Evolutionary conservation across 1,140 invertebrate species (phyloP).

Genomic region (Bombus ignitus): DNA sequence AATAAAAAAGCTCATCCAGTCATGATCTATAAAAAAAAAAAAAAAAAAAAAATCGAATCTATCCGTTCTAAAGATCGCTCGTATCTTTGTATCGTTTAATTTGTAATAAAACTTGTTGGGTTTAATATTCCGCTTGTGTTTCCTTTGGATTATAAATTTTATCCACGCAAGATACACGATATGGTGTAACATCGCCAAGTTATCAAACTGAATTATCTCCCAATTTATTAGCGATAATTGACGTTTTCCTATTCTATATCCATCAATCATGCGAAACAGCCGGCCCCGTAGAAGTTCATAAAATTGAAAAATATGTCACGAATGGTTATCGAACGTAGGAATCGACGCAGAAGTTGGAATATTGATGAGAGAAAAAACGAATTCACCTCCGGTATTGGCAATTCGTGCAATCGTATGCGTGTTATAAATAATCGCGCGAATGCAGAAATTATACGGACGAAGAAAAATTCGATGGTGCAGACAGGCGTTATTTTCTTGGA

Average conservation of each 20-base stretch:
- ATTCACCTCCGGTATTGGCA: not conserved
- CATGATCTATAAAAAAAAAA: too few species aligned
- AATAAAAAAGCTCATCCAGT: too few species aligned
- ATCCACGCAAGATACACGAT: too few species aligned
- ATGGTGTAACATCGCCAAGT: not conserved
- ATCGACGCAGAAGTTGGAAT: not conserved
- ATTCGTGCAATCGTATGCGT: not conserved
- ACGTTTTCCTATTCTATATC: not conserved
- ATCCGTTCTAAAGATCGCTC: too few species aligned
- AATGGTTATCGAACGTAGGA: too few species aligned
- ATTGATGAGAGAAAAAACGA: not conserved
- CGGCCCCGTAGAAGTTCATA: not conserved
- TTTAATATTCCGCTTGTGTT: not conserved
- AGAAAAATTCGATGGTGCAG: not conserved
- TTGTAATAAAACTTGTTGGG: too few species aligned
- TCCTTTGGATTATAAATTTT: too few species aligned
- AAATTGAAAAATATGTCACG: not conserved
- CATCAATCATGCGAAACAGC: not conserved
- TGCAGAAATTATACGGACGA: not conserved
- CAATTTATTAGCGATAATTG: not conserved
- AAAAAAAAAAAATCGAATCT: too few species aligned
- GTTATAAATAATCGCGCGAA: not conserved
- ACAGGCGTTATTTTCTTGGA: conserved; percentile 56
- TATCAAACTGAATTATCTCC: not conserved
- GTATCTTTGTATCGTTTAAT: too few species aligned